These are phyloP conservation scores for Patella depressa DNA, from an alignment of 2,888 invertebrate genomes.

Conservation along the genomic window DNA sequence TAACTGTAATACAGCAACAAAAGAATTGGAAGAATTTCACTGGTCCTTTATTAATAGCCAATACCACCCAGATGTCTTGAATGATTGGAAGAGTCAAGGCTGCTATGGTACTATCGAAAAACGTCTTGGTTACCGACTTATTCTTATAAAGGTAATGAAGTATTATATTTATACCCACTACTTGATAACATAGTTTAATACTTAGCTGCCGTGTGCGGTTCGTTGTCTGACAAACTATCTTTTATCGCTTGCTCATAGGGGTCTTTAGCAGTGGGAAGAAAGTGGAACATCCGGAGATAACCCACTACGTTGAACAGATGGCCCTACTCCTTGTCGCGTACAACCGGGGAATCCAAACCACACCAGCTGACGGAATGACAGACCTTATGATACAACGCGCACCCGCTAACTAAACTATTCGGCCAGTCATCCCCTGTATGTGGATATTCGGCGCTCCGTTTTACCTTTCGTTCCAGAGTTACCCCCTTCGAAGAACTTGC, in stretches of 20 bases:
- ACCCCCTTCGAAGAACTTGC: too few species aligned
- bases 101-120: constrained; percentile 25
- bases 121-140: constrained; percentile 25
- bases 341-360: too few species aligned
- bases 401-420: background rate
- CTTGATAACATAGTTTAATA: background rate
- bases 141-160: constrained; percentile 17
- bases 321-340: too few species aligned
- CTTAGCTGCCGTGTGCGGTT: background rate
- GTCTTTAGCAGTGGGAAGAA: too few species aligned
- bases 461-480: too few species aligned
- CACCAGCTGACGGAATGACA: too few species aligned
- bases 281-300: too few species aligned
- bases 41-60: constrained; percentile 26
- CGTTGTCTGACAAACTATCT: background rate
- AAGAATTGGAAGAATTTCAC: constrained; percentile 28
- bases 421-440: too few species aligned
- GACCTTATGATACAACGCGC: too few species aligned
- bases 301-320: background rate
- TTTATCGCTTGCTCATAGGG: background rate
- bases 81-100: constrained; percentile 25
- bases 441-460: too few species aligned
- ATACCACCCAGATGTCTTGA: constrained; percentile 18
- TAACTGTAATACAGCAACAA: constrained; percentile 26
- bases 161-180: background rate